Conservation (phyloP, 2,888 invertebrate genomes). For the Melieria picta region DNA sequence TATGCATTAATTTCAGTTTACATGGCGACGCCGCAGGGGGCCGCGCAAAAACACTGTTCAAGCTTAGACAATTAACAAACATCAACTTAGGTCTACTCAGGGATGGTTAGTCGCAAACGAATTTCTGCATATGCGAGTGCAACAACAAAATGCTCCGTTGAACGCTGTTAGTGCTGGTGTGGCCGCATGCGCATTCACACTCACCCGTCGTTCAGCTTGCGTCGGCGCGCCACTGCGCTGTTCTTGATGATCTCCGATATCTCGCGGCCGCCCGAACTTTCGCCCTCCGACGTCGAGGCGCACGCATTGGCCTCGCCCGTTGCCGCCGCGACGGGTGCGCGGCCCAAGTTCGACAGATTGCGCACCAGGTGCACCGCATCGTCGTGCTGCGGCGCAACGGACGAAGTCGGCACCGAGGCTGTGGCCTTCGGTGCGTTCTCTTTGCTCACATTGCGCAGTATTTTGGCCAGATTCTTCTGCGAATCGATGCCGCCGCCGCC, state of each 20-base stretch:
- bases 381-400: conserved; percentile 53
- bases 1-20: too few relatives aligned
- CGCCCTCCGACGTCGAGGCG: conserved; percentile 66
- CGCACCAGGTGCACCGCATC: conserved; percentile 63
- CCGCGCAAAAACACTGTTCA: too few relatives aligned
- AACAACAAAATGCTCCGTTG: too few relatives aligned
- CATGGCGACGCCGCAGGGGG: too few relatives aligned
- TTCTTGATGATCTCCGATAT: conserved; percentile 67
- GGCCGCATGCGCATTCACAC: conserved; percentile 49
- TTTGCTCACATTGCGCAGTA: conserved; percentile 58
- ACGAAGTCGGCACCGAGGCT: conserved; percentile 19
- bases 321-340: conserved; percentile 39
- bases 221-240: conserved; percentile 65
- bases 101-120: too few relatives aligned
- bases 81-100: too few relatives aligned
- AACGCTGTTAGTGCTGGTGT: too few relatives aligned
- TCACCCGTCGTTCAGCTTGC: conserved; percentile 68
- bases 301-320: conserved; percentile 24
- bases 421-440: conserved; percentile 51
- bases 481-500: conserved; percentile 38
- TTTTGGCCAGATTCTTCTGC: conserved; percentile 59
- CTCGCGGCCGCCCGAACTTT: conserved; percentile 68
- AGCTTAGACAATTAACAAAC: too few relatives aligned
- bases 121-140: too few relatives aligned
- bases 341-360: conserved; percentile 60